These are phyloP conservation scores for Ptyas mucosa DNA, from an alignment of 2,113 vertebrate genomes.

Conservation along the genomic window DNA sequence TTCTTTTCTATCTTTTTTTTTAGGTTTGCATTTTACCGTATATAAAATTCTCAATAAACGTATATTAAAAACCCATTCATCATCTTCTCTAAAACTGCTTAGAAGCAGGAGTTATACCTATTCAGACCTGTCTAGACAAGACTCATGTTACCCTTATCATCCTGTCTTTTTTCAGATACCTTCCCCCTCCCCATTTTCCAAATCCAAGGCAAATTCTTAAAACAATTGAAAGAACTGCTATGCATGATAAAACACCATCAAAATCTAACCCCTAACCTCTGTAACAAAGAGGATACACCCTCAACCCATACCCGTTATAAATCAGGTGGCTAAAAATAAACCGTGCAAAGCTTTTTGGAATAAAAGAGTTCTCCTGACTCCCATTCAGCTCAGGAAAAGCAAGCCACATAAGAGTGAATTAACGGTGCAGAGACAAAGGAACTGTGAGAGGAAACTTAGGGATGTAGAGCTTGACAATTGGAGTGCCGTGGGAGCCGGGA, in stretches of 20 bases:
- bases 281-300: background rate
- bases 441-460: background rate
- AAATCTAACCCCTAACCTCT: background rate
- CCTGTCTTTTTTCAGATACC: background rate
- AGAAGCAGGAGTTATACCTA: background rate
- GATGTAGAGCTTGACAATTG: background rate
- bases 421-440: constrained; percentile 7
- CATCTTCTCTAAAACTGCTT: background rate
- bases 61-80: background rate
- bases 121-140: background rate
- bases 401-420: background rate
- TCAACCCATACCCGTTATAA: background rate
- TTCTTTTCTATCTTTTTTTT: background rate
- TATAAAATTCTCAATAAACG: background rate
- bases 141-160: background rate
- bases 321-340: background rate
- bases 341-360: background rate
- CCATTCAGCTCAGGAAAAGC: background rate
- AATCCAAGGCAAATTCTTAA: background rate
- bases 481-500: constrained; percentile 35
- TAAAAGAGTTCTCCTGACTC: background rate
- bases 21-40: background rate
- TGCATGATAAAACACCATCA: background rate
- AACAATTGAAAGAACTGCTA: background rate
- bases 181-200: background rate